Evolutionary conservation across 2,888 invertebrate species (phyloP).

Genomic region (Coremacera marginata): DNA sequence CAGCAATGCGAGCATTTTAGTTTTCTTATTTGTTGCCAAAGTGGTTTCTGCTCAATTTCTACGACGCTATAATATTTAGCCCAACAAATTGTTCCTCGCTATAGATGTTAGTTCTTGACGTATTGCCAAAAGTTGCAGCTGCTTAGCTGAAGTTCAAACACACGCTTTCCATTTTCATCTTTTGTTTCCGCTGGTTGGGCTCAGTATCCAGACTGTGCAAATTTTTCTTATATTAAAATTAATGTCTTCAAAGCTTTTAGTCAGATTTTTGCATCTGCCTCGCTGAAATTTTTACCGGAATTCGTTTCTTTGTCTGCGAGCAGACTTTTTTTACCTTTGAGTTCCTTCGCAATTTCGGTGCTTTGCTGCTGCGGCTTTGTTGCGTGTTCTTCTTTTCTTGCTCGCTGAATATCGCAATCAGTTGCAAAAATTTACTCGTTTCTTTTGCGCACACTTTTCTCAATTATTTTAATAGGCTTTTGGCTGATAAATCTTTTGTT

Average conservation of each 20-base stretch:
- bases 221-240: background rate
- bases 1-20: conserved; percentile 52
- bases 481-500: conserved; percentile 13
- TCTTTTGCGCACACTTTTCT: background rate
- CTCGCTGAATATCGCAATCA: conserved; percentile 47
- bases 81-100: background rate
- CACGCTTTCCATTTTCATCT: conserved; percentile 57
- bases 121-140: conserved; percentile 49
- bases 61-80: background rate
- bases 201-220: background rate
- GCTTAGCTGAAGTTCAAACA: conserved; percentile 54
- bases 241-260: background rate
- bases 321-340: background rate
- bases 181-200: conserved; percentile 7
- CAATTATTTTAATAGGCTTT: background rate
- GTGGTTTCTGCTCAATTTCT: conserved; percentile 1
- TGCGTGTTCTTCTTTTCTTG: background rate
- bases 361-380: conserved; percentile 10
- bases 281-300: conserved; percentile 23
- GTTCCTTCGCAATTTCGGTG: background rate
- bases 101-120: conserved; percentile 32
- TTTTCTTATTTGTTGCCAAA: conserved; percentile 44
- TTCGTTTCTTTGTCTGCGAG: background rate
- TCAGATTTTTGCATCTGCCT: background rate
- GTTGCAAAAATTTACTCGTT: background rate